phyloP scores from a whole-genome alignment of 1,140 invertebrate species.

The Eubasilissa regina region DNA sequence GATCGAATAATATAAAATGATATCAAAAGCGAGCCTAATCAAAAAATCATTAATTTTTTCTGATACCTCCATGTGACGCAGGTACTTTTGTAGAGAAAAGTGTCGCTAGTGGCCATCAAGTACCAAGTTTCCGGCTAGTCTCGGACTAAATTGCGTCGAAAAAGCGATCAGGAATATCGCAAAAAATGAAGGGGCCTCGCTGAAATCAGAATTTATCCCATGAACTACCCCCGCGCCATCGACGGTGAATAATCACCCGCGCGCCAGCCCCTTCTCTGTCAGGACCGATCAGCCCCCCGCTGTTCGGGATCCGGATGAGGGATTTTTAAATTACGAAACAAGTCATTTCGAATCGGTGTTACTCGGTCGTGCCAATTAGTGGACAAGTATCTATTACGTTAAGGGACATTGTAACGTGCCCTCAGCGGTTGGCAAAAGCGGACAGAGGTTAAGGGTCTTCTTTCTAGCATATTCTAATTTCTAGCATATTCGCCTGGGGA shows the following conservation, averaged over 20 bases:
- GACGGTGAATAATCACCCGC: slow-evolving; percentile 6
- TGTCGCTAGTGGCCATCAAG: background rate
- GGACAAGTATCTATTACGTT: too few species aligned
- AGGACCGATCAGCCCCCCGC: background rate
- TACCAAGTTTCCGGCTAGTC: background rate
- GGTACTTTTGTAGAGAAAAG: background rate
- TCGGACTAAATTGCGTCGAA: background rate
- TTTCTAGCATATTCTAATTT: too few species aligned
- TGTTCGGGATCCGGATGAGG: background rate
- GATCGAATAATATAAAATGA: too few species aligned
- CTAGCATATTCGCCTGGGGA: too few species aligned
- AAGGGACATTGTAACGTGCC: too few species aligned
- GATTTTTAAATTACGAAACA: too few species aligned
- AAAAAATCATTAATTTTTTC: too few species aligned
- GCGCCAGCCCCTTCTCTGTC: slow-evolving; percentile 17
- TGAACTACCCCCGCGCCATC: background rate
- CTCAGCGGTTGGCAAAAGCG: too few species aligned
- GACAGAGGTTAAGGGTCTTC: too few species aligned
- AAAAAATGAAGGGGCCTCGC: slow-evolving; percentile 26
- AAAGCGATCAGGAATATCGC: background rate
- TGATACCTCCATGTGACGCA: background rate
- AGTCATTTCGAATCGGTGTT: too few species aligned
- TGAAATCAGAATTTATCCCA: slow-evolving; percentile 17
- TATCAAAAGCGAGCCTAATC: too few species aligned
- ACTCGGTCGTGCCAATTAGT: too few species aligned